Conservation (phyloP, 2,113 vertebrate species). For the Clupea harengus region DNA sequence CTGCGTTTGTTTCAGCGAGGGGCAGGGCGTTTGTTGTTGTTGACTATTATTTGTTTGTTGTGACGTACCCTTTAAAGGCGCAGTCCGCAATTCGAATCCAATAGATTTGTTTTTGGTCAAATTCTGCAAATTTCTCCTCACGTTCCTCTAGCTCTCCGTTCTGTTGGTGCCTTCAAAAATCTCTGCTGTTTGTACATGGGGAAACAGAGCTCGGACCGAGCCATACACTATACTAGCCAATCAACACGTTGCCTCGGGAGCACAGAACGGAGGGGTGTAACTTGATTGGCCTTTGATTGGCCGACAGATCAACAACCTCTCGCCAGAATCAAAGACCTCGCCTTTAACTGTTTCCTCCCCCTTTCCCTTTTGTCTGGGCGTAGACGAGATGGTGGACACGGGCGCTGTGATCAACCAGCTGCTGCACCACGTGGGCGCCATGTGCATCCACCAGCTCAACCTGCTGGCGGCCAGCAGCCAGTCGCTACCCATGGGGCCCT, state of each 20-base stretch:
- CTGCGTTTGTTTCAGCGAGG: not conserved
- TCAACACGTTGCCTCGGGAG: too few species aligned
- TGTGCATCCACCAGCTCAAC: constrained; percentile 98
- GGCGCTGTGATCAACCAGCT: constrained; percentile 94
- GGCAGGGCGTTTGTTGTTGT: not conserved
- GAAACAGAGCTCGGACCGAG: too few species aligned
- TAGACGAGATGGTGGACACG: constrained; percentile 90
- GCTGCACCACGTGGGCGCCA: constrained; percentile 96
- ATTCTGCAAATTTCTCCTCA: not conserved
- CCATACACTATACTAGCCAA: too few species aligned
- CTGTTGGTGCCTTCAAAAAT: too few species aligned
- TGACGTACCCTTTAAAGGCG: not conserved
- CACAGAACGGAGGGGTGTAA: too few species aligned
- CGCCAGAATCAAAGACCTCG: too few species aligned
- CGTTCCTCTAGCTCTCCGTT: too few species aligned
- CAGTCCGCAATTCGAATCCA: not conserved
- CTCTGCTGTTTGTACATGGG: too few species aligned
- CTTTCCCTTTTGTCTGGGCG: constrained; percentile 39
- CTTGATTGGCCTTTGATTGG: too few species aligned
- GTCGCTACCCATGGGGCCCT: constrained; percentile 79
- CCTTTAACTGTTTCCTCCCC: not conserved
- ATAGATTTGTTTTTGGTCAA: too few species aligned
- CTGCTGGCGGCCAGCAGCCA: constrained; percentile 86
- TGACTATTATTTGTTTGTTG: not conserved
- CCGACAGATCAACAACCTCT: too few species aligned